Conservation (phyloP, 1,140 invertebrate genomes). For the Euglossa dilemma region DNA sequence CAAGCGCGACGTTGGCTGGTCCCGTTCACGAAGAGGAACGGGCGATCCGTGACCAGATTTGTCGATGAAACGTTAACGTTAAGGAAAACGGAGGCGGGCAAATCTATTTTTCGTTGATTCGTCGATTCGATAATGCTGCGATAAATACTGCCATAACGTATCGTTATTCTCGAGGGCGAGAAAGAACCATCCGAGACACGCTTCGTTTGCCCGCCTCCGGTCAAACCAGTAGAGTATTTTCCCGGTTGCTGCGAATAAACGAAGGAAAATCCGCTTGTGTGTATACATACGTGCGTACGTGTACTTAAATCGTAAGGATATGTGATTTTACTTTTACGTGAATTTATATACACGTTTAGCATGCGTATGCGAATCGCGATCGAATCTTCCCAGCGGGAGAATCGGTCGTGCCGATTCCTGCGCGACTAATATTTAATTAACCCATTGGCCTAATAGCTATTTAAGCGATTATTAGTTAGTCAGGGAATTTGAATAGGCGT, state of each 20-base stretch:
- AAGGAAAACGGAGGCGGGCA: slow-evolving; percentile 2
- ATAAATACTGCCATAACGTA: slow-evolving; percentile 29
- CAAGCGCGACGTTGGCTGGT: background rate
- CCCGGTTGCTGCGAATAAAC: slow-evolving; percentile 24
- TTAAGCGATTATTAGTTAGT: slow-evolving; percentile 1
- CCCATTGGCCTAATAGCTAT: slow-evolving; percentile 39
- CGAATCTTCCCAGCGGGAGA: background rate
- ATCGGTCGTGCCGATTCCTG: background rate
- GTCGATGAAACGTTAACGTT: slow-evolving; percentile 2
- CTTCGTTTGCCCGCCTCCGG: slow-evolving; percentile 24
- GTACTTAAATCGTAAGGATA: slow-evolving; percentile 59
- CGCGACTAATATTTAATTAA: slow-evolving; percentile 37
- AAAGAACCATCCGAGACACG: background rate
- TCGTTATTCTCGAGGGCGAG: too few species aligned
- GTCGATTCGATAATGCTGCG: background rate
- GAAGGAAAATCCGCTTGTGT: slow-evolving; percentile 38
- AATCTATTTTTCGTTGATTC: background rate
- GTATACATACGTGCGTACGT: slow-evolving; percentile 36
- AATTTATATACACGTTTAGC: slow-evolving; percentile 41
- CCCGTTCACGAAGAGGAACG: background rate
- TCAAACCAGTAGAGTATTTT: slow-evolving; percentile 21
- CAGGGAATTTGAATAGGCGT: background rate
- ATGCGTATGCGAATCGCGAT: background rate
- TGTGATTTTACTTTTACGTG: slow-evolving; percentile 66
- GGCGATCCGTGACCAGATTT: background rate